Conservation (phyloP, 1,140 invertebrate species). For the Elysia chlorotica region DNA sequence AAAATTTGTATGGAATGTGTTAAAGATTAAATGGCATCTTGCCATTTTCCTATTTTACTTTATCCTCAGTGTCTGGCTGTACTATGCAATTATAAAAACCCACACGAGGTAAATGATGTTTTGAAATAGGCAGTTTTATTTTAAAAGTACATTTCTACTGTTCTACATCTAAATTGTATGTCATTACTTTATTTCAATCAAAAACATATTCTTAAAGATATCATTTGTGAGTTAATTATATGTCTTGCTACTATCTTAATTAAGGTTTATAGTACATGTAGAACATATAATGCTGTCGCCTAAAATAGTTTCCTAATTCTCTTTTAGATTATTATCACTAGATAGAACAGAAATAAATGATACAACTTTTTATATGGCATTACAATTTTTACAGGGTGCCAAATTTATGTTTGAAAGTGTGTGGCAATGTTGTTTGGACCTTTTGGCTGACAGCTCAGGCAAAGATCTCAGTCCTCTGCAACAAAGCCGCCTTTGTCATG, state of each 20-base stretch:
- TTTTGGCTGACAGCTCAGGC: conserved; percentile 25
- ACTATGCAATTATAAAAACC: conserved; percentile 41
- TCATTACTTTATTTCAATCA: no score
- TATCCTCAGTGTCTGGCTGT: conserved; percentile 44
- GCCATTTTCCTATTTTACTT: background rate
- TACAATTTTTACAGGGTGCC: conserved; percentile 50
- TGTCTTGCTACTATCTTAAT: no score
- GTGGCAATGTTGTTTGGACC: conserved; percentile 37
- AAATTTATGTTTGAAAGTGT: conserved; percentile 51
- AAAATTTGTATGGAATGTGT: no score
- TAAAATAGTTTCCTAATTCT: no score
- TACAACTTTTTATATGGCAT: no score
- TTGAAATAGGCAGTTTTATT: background rate
- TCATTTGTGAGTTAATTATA: background rate
- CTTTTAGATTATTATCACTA: no score
- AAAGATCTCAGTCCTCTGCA: conserved; percentile 13
- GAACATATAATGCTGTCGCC: no score
- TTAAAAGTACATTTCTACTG: no score
- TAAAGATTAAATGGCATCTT: background rate
- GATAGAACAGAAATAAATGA: no score
- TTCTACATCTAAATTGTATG: no score
- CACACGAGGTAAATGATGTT: conserved; percentile 37
- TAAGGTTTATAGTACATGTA: no score
- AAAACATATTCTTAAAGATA: background rate
- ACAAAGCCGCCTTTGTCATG: conserved; percentile 26